Base-by-base conservation (phyloP, 1,140 invertebrate species). In the Manduca sexta region DNA sequence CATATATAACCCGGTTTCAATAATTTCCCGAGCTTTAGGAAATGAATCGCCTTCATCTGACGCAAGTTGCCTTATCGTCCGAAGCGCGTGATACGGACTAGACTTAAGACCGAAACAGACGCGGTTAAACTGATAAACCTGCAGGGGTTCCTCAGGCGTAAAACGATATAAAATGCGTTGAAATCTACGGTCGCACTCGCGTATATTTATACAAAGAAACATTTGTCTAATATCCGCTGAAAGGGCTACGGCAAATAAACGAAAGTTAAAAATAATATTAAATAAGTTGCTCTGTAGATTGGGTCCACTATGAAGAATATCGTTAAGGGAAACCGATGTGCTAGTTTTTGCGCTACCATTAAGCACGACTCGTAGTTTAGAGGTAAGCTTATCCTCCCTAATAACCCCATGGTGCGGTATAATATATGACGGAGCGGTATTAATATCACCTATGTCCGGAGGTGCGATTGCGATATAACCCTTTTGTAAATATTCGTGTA, bases 31-130 rank as follows among this genome's bases (percentile, higher is more conserved):
- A 12, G 42, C 42, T 7, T 14, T 13, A 11, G 42, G 42, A 16
- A 14, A 44, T 2, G 42, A 44, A 7, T 44, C 40, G 7, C 40
- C 40, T n/a, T 42, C 40, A 18, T 42, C 40, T 3, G 10, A 2
- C 3, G 12, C 40, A 15, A 80, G 38, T 49, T 81, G 67, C 13
- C 51, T 41, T 1, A 83, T 33, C 0, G 45, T 54, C 12, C 72
- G 48, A 0, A 69, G 54, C 0, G 81, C 73, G 5, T 71, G 52
- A 49, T 60, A 83, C 5, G 81, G 66, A 5, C 69, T 64, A 1
- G 56, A 61, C 12, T 50, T 49, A 7, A 65, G 56, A 5, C 80
- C 80, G 57, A 80, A 86, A 1, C 70, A 77, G 0, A 83, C 74
- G 2, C 69, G 71, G 1, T 43, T 60, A 16, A 72, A 45, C 35